Conservation (phyloP, 2,113 vertebrate genomes). For the western clawed frog (Xenopus tropicalis) region DNA sequence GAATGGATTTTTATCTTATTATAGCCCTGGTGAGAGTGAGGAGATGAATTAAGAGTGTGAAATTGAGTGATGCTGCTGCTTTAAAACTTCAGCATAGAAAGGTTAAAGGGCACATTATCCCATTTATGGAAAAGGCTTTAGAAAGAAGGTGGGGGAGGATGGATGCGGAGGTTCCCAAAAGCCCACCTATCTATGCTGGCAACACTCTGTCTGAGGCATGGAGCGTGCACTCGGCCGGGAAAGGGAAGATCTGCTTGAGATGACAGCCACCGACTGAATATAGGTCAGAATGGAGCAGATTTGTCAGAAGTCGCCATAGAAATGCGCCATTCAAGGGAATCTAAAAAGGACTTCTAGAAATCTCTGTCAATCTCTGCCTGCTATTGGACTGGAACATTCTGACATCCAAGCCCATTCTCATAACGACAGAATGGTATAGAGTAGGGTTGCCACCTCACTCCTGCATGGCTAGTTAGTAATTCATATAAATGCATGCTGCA, state of each 20-base stretch:
- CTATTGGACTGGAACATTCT: too few relatives aligned
- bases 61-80: slow-evolving; percentile 16
- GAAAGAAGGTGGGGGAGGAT: neutral
- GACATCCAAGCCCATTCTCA: too few relatives aligned
- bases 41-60: slow-evolving; percentile 21
- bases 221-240: neutral
- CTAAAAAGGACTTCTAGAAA: too few relatives aligned
- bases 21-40: neutral
- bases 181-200: neutral
- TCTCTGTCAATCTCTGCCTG: too few relatives aligned
- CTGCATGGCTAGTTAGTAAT: too few relatives aligned
- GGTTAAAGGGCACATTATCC: slow-evolving; percentile 23
- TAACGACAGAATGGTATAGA: too few relatives aligned
- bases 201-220: neutral
- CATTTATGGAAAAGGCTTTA: slow-evolving; percentile 16
- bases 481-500: too few relatives aligned
- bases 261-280: too few relatives aligned
- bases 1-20: neutral
- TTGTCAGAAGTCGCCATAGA: too few relatives aligned
- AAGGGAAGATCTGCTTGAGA: neutral
- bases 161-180: neutral
- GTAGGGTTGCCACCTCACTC: too few relatives aligned
- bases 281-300: too few relatives aligned
- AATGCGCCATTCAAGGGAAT: too few relatives aligned
- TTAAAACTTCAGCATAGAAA: neutral